A percentile compares a stretch with the other conserved stretches of the same genome.
phyloP scores from a whole-genome alignment of 2,888 invertebrate species.

The Quadroppia sp. region DNA sequence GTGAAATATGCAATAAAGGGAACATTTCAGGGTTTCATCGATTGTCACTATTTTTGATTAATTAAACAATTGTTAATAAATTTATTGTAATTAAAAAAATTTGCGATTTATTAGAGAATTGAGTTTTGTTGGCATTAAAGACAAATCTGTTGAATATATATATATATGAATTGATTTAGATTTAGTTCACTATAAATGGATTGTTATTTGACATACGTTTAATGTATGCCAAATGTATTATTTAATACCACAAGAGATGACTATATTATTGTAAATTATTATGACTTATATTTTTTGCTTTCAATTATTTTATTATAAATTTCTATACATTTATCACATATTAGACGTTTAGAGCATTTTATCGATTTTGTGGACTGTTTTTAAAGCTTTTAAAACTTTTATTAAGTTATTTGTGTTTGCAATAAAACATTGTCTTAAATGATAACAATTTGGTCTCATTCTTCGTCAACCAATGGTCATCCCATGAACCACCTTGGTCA shows the following conservation, averaged over 20 bases:
- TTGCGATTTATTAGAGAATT: background rate
- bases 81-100: slow-evolving; percentile 5
- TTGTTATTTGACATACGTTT: slow-evolving; percentile 24
- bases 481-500: too few relatives aligned
- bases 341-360: slow-evolving; percentile 7
- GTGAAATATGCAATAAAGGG: background rate
- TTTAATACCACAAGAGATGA: background rate
- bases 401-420: background rate
- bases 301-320: too few relatives aligned
- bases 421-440: too few relatives aligned
- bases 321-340: background rate
- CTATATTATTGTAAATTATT: too few relatives aligned
- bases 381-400: slow-evolving; percentile 15
- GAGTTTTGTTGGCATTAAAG: background rate
- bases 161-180: background rate
- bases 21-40: slow-evolving; percentile 30
- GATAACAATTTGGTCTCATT: too few relatives aligned
- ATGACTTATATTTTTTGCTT: too few relatives aligned
- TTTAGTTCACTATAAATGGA: slow-evolving; percentile 7
- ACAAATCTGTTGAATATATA: slow-evolving; percentile 17
- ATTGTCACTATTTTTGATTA: slow-evolving; percentile 10
- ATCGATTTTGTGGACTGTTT: background rate
- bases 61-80: background rate
- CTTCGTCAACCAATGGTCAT: too few relatives aligned
- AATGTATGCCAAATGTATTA: slow-evolving; percentile 18